Percentiles rank a stretch among this genome's conserved stretches.
phyloP scores from a whole-genome alignment of 2,888 invertebrate species.

The Ophion costatus region DNA sequence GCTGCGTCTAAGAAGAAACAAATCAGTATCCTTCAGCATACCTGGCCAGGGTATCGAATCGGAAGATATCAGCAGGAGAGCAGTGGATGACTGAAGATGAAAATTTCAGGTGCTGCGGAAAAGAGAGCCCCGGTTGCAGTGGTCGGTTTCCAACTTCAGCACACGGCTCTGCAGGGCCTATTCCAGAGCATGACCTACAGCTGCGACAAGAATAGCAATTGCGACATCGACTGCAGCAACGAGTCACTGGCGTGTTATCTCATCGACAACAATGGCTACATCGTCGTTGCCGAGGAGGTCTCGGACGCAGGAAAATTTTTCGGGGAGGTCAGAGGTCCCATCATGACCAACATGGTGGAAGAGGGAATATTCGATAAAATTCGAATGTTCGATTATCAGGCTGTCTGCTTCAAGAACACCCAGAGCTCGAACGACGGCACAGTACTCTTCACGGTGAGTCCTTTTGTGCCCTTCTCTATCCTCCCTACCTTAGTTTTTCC shows the following conservation, averaged over 20 bases:
- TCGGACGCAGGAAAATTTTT: conserved; percentile 93
- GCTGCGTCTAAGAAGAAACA: too few species aligned
- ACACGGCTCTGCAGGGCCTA: conserved; percentile 89
- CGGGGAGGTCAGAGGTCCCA: conserved; percentile 91
- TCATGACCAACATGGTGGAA: conserved; percentile 90
- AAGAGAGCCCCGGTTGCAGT: conserved; percentile 85
- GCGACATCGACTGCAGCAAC: conserved; percentile 86
- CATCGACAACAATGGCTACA: conserved; percentile 95
- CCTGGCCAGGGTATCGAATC: too few species aligned
- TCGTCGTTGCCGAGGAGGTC: conserved; percentile 87
- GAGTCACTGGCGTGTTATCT: conserved; percentile 92
- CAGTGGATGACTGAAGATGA: background rate
- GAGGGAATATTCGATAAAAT: conserved; percentile 91
- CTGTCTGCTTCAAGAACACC: conserved; percentile 91
- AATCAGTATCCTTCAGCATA: too few species aligned
- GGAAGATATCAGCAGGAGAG: background rate
- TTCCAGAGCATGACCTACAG: conserved; percentile 92
- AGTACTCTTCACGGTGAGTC: conserved; percentile 86
- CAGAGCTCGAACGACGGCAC: conserved; percentile 87
- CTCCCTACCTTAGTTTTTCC: too few species aligned
- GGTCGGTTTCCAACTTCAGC: conserved; percentile 91
- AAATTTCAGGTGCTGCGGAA: conserved; percentile 73
- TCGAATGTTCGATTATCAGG: conserved; percentile 94
- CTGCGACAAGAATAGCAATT: conserved; percentile 75
- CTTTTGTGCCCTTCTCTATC: background rate